Evolutionary conservation across 2,888 invertebrate species (phyloP).

Genomic region (Nysson spinosus): DNA sequence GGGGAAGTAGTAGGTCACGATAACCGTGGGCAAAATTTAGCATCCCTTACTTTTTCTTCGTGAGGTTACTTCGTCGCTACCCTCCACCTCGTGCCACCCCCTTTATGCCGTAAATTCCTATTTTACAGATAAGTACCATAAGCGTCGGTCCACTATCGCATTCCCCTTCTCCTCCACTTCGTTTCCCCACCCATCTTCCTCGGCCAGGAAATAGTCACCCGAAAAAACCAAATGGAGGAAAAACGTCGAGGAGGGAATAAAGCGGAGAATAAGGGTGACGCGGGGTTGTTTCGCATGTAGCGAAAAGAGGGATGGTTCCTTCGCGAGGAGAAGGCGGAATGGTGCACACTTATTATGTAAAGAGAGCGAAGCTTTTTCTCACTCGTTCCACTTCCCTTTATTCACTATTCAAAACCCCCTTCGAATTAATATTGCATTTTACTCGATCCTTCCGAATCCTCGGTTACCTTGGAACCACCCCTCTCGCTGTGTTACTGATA

Average conservation of each 20-base stretch:
- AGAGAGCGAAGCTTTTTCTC: slow-evolving; percentile 59
- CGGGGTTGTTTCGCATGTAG: not conserved
- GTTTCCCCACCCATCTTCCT: slow-evolving; percentile 12
- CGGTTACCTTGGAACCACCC: not conserved
- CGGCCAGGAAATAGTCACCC: slow-evolving; percentile 3
- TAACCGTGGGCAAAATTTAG: slow-evolving; percentile 9
- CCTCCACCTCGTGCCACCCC: not conserved
- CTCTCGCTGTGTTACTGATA: not conserved
- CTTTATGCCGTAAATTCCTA: slow-evolving; percentile 45
- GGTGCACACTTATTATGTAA: slow-evolving; percentile 64
- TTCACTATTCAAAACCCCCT: slow-evolving; percentile 61
- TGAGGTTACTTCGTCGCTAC: not conserved
- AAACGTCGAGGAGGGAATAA: slow-evolving; percentile 5
- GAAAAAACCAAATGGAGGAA: not conserved
- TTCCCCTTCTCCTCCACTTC: slow-evolving; percentile 10
- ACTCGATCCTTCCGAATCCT: slow-evolving; percentile 15
- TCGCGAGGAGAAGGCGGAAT: slow-evolving; percentile 1
- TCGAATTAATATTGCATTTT: slow-evolving; percentile 68
- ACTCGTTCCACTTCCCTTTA: slow-evolving; percentile 45
- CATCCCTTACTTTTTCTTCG: not conserved
- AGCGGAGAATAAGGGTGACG: not conserved
- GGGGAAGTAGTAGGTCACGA: not conserved
- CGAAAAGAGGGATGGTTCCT: not conserved
- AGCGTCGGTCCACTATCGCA: slow-evolving; percentile 40
- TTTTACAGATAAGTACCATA: slow-evolving; percentile 56